Percentiles rank a stretch among this genome's conserved stretches.
Evolutionary conservation across 1,140 invertebrate species (phyloP).

Genomic region (Heterodera carotae): DNA sequence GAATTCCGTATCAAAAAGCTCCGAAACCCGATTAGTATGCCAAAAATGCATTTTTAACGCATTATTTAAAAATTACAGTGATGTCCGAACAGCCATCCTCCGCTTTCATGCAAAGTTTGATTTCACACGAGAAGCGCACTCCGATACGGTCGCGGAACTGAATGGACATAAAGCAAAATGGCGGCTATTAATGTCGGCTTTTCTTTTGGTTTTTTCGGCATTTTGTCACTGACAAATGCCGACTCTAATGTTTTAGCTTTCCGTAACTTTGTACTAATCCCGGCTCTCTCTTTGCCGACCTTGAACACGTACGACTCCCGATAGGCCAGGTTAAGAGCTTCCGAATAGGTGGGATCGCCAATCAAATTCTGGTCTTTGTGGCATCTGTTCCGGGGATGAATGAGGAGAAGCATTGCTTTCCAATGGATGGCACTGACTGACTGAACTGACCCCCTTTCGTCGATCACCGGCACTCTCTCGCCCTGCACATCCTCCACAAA

Average conservation of each 20-base stretch:
- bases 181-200: too few relatives aligned
- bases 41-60: too few relatives aligned
- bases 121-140: slow-evolving; percentile 64
- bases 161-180: not conserved
- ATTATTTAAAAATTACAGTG: too few relatives aligned
- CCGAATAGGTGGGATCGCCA: slow-evolving; percentile 62
- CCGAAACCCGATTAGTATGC: too few relatives aligned
- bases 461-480: slow-evolving; percentile 56
- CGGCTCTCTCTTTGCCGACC: not conserved
- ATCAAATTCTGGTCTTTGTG: slow-evolving; percentile 57
- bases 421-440: slow-evolving; percentile 26
- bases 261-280: too few relatives aligned
- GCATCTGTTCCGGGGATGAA: slow-evolving; percentile 50
- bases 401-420: not conserved
- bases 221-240: too few relatives aligned
- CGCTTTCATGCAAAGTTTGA: slow-evolving; percentile 60
- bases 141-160: slow-evolving; percentile 61
- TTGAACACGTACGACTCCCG: slow-evolving; percentile 63
- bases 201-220: too few relatives aligned
- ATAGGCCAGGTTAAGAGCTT: slow-evolving; percentile 65
- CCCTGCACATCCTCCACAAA: slow-evolving; percentile 65
- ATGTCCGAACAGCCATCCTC: slow-evolving; percentile 64
- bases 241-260: too few relatives aligned
- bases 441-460: slow-evolving; percentile 54
- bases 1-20: too few relatives aligned